Evolutionary conservation across 2,888 invertebrate genomes (phyloP).

Genomic region (Tridacna gigas): DNA sequence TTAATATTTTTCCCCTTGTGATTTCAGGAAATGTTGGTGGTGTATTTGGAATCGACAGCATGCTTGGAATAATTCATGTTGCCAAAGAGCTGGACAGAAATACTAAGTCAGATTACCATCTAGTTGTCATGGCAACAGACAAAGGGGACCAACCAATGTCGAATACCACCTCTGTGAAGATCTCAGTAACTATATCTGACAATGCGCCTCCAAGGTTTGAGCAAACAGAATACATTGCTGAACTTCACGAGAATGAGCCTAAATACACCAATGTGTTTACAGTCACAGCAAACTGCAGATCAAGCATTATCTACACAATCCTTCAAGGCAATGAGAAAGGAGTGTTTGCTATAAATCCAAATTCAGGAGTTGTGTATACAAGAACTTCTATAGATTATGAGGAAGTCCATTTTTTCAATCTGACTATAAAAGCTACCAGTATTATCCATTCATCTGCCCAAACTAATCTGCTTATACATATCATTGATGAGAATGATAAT

Average conservation of each 20-base stretch:
- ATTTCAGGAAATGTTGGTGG: constrained; percentile 92
- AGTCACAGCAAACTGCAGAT: constrained; percentile 77
- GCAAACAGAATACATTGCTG: constrained; percentile 73
- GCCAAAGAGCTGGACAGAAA: constrained; percentile 88
- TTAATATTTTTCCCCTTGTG: background rate
- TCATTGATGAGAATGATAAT: constrained; percentile 91
- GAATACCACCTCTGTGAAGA: constrained; percentile 93
- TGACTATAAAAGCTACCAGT: constrained; percentile 93
- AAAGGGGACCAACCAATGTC: constrained; percentile 90
- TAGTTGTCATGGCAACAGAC: constrained; percentile 95
- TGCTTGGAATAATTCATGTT: constrained; percentile 89
- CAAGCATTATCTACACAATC: constrained; percentile 88
- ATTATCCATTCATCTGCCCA: constrained; percentile 91
- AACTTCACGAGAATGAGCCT: constrained; percentile 78
- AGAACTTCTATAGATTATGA: constrained; percentile 91
- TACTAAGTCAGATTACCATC: constrained; percentile 87
- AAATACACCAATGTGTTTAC: constrained; percentile 73
- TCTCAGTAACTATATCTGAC: constrained; percentile 95
- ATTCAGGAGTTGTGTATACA: constrained; percentile 92
- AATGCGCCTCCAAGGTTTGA: constrained; percentile 96
- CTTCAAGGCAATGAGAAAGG: constrained; percentile 91
- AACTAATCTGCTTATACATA: constrained; percentile 92
- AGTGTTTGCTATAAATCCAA: constrained; percentile 93
- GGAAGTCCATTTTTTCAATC: constrained; percentile 90
- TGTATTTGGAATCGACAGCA: constrained; percentile 92